These are phyloP conservation scores for Hemicentrotus pulcherrimus DNA, from an alignment of 35 echinoderm and acorn worm species.

Conservation along the genomic window DNA sequence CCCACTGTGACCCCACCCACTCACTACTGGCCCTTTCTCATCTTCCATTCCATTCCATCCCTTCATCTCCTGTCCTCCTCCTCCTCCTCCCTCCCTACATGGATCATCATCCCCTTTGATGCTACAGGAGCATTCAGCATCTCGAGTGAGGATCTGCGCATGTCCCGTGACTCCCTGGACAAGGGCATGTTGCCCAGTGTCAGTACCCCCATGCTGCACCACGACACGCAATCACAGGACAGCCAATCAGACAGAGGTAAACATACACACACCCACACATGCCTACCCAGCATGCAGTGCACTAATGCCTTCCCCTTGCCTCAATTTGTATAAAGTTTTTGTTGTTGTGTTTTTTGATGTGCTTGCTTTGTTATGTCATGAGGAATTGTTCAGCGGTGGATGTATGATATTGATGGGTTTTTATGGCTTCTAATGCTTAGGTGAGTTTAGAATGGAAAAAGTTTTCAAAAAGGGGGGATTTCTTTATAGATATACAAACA, in stretches of 20 bases:
- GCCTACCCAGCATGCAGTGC: slow-evolving; percentile 11
- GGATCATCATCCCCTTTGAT: slow-evolving; percentile 29
- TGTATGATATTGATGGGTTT: not conserved
- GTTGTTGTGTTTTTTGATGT: slow-evolving; percentile 17
- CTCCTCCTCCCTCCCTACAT: not conserved
- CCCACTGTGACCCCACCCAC: not conserved
- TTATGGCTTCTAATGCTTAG: not conserved
- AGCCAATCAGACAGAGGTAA: slow-evolving; percentile 68
- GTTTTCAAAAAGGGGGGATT: too few relatives aligned
- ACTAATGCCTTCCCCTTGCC: not conserved
- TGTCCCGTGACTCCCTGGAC: slow-evolving; percentile 54
- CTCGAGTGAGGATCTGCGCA: slow-evolving; percentile 77
- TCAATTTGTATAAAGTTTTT: not conserved
- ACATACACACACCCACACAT: not conserved
- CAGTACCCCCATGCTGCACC: slow-evolving; percentile 60
- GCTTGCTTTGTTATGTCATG: not conserved
- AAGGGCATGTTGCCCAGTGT: slow-evolving; percentile 57
- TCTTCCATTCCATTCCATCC: slow-evolving; percentile 31
- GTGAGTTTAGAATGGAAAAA: not conserved
- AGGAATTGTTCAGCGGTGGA: not conserved
- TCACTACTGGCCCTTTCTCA: not conserved
- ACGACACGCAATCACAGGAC: slow-evolving; percentile 59
- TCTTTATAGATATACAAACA: not conserved
- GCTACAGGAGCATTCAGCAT: slow-evolving; percentile 72
- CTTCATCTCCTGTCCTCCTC: not conserved